These are phyloP conservation scores for Acromyrmex heyeri DNA, from an alignment of 1,140 invertebrate species.

Conservation along the genomic window DNA sequence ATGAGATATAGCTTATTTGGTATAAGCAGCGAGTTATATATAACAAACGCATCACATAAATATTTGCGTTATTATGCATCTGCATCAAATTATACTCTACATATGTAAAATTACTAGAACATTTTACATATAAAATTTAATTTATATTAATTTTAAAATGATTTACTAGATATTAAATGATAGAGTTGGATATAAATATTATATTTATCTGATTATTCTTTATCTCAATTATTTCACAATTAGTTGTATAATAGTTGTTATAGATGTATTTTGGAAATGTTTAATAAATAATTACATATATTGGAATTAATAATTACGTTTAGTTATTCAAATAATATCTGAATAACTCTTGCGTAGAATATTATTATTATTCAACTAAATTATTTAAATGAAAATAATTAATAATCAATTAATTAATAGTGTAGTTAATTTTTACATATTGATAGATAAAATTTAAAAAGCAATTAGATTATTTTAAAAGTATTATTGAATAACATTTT, in stretches of 20 bases:
- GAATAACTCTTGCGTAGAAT: neutral
- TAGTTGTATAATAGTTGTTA: constrained; percentile 1
- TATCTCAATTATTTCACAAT: neutral
- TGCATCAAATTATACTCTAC: neutral
- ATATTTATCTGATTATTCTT: neutral
- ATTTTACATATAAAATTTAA: neutral
- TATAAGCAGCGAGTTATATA: neutral
- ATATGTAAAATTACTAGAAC: neutral
- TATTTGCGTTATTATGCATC: neutral
- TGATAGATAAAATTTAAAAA: neutral
- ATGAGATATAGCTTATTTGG: neutral
- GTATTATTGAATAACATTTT: neutral
- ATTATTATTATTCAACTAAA: constrained; percentile 6
- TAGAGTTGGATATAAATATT: neutral
- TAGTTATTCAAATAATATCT: constrained; percentile 12
- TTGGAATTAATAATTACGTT: neutral
- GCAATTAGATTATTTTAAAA: no score
- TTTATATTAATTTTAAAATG: constrained; percentile 1
- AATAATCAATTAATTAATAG: neutral
- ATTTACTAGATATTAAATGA: neutral
- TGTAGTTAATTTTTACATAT: neutral
- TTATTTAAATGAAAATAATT: constrained; percentile 5
- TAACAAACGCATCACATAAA: neutral
- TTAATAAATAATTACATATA: neutral
- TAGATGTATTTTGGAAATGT: neutral